Percentiles rank a stretch among this genome's conserved stretches.
phyloP scores from a whole-genome alignment of 1,140 invertebrate genomes.

The Hestina assimilis region DNA sequence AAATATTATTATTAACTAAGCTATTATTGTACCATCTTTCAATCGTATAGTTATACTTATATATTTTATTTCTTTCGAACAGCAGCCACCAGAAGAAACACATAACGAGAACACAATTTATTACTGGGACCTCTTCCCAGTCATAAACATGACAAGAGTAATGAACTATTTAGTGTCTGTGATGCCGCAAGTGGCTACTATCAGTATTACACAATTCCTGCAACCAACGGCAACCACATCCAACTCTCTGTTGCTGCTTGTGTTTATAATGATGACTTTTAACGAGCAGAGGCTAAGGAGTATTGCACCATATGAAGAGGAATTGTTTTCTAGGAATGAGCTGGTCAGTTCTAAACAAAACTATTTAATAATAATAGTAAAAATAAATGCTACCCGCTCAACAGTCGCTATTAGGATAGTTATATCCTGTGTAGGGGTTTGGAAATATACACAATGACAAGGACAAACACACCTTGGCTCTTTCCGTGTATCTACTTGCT shows the following conservation, averaged over 20 bases:
- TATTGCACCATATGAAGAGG: slow-evolving; percentile 50
- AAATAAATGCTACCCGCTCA: too few relatives aligned
- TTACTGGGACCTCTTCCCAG: slow-evolving; percentile 60
- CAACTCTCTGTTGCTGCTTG: slow-evolving; percentile 46
- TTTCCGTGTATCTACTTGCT: too few relatives aligned
- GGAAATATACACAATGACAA: too few relatives aligned
- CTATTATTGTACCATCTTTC: too few relatives aligned
- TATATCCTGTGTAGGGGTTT: too few relatives aligned
- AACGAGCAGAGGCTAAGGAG: slow-evolving; percentile 42
- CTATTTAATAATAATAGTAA: too few relatives aligned
- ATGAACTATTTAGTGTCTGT: slow-evolving; percentile 47
- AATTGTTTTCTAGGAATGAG: slow-evolving; percentile 51
- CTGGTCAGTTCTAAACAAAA: too few relatives aligned
- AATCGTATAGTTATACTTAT: too few relatives aligned
- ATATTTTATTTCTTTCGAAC: slow-evolving; percentile 14
- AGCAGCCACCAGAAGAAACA: slow-evolving; percentile 55
- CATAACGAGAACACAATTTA: slow-evolving; percentile 52
- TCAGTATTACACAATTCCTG: slow-evolving; percentile 46
- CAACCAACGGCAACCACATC: slow-evolving; percentile 45
- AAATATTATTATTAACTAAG: too few relatives aligned
- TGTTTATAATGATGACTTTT: slow-evolving; percentile 58
- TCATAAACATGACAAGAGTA: slow-evolving; percentile 57
- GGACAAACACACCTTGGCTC: too few relatives aligned
- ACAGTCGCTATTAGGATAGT: too few relatives aligned
- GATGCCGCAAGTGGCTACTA: slow-evolving; percentile 33